Conservation (phyloP, 2,113 vertebrate genomes). For the Eolophus roseicapilla region DNA sequence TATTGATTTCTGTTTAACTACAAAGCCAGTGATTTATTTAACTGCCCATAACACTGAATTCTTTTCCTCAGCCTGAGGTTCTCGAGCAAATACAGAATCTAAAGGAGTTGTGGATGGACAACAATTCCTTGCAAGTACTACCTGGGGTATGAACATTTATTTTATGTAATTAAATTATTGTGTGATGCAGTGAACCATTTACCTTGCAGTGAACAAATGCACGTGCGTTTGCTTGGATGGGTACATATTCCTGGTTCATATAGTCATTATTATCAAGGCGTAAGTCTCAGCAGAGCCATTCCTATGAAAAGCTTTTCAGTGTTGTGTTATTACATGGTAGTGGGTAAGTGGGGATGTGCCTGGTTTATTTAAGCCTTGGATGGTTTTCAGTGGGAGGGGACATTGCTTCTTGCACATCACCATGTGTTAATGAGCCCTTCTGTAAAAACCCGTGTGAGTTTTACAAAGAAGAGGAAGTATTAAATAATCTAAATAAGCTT, state of each 20-base stretch:
- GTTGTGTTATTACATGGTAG: background rate
- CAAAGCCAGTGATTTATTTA: background rate
- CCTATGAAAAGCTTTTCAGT: background rate
- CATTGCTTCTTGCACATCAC: background rate
- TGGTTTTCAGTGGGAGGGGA: background rate
- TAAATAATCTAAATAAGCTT: background rate
- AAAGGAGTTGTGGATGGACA: conserved; percentile 96
- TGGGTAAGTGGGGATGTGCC: background rate
- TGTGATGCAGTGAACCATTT: background rate
- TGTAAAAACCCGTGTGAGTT: background rate
- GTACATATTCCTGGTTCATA: background rate
- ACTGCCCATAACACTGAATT: background rate
- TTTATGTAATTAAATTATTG: background rate
- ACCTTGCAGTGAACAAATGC: background rate
- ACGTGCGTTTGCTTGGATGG: background rate
- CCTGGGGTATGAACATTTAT: conserved; percentile 89
- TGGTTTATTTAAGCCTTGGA: background rate
- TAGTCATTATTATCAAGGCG: background rate
- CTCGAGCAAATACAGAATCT: conserved; percentile 97
- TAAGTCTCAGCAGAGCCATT: background rate
- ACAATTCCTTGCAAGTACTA: conserved; percentile 93
- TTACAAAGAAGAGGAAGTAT: background rate
- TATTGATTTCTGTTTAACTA: background rate
- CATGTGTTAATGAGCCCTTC: background rate
- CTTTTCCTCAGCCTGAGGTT: conserved; percentile 87